Conservation (phyloP, 2,888 invertebrate genomes). For the Dryocosmus kuriphilus region DNA sequence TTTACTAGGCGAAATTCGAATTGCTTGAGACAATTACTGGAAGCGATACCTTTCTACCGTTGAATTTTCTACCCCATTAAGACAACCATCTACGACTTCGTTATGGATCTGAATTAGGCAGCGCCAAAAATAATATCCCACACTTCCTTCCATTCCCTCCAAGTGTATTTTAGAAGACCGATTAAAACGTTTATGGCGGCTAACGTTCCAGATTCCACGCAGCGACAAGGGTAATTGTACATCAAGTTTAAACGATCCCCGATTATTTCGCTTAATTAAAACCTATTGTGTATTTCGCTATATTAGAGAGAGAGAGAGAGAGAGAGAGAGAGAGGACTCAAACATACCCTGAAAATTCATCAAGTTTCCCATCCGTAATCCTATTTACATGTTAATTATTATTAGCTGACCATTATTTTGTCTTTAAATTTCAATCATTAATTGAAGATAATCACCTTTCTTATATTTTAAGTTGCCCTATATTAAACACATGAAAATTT, state of each 20-base stretch:
- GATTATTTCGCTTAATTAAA: conserved; percentile 17
- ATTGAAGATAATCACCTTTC: too few relatives aligned
- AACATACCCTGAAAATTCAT: too few relatives aligned
- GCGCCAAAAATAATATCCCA: not conserved
- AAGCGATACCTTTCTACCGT: conserved; percentile 66
- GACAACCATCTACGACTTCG: conserved; percentile 48
- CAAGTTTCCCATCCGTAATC: too few relatives aligned
- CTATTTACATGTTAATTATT: too few relatives aligned
- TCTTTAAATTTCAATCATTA: too few relatives aligned
- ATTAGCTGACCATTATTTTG: too few relatives aligned
- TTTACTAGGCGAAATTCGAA: too few relatives aligned
- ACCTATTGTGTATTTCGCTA: conserved; percentile 2
- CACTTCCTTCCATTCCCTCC: not conserved
- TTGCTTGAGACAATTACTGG: conserved; percentile 68
- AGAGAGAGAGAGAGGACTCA: not conserved
- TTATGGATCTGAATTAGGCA: conserved; percentile 10
- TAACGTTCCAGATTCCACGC: not conserved
- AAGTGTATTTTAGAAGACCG: conserved; percentile 9
- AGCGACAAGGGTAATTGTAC: conserved; percentile 19
- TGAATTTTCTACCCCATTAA: conserved; percentile 66
- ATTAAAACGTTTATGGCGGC: conserved; percentile 19
- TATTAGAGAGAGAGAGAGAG: not conserved
- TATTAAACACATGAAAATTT: too few relatives aligned
- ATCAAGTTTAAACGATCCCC: conserved; percentile 8
- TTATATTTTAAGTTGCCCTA: too few relatives aligned